Percentiles rank a stretch among this genome's conserved stretches.
These are phyloP conservation scores for Sebastes itinus DNA, from an alignment of 2,797 vertebrate species.

Conservation along the genomic window DNA sequence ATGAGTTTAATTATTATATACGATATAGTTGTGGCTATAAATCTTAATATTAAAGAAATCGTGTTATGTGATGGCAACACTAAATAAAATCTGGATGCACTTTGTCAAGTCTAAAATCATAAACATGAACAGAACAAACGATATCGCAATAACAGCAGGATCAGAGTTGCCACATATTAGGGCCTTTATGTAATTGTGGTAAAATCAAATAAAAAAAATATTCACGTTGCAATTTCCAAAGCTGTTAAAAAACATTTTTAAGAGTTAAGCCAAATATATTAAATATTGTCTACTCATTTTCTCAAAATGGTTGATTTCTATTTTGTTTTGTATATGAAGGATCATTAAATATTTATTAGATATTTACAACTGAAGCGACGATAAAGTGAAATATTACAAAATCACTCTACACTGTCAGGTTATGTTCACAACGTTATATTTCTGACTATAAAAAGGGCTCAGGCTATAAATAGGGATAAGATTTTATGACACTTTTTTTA, in stretches of 20 bases:
- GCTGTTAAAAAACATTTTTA: background rate
- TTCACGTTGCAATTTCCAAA: background rate
- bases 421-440: background rate
- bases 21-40: background rate
- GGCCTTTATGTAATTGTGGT: background rate
- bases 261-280: background rate
- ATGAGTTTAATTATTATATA: background rate
- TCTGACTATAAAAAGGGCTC: background rate
- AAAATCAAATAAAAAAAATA: background rate
- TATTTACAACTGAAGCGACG: background rate
- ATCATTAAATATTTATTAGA: background rate
- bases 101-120: background rate
- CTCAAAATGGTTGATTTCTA: background rate
- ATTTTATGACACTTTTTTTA: background rate
- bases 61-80: background rate
- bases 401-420: background rate
- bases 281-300: background rate
- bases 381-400: background rate
- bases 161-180: background rate
- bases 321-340: background rate
- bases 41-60: background rate
- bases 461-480: background rate
- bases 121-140: background rate
- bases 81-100: background rate
- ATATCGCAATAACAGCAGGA: background rate